Base-by-base conservation (phyloP, 2,113 vertebrate species). In the Oophaga pumilio region DNA sequence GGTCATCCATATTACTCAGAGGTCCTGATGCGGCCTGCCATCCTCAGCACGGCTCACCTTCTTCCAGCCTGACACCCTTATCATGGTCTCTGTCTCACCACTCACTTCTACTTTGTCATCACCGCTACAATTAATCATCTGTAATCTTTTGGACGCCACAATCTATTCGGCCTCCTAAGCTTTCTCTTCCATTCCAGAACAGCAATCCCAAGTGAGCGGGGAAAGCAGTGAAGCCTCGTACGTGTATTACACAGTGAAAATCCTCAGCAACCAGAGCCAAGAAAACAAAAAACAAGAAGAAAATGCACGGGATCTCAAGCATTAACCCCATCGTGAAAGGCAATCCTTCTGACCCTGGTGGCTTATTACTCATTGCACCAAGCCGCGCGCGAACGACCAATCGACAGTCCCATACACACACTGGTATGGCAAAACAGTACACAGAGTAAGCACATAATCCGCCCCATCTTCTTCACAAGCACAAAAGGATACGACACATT, bases 41-140 rank as follows among this genome's bases (percentile, higher is more conserved):
- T 79, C 90, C 90, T 87, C 77, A 89, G 22, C 89, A 89, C 88
- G 79, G 88, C 68, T 89, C 87, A 90, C 74, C 83, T 89, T 90
- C 59, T 89, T 90, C 90, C 91, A 89, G 66, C 81, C 60, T 76
- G 77, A 90, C 33, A 86, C 64, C 88, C 90, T 85, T 89, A 85
- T 86, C 88, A 89, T 87, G 87, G 79, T 90, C 87, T 90, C 83
- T 90, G 89, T 85, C 91, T 90, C 78, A 89, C 89, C 90, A 91
- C 89, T 91, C 88, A 89, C 85, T 91, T 89, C 76, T 90, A 86
- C 84, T 86, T 90, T 90, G 84, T 86, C 88, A 89, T 91, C 84
- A 83, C 89, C 89, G 92, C 73, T 91, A 90, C 89, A 92, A 94
- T 93, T 93, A 91, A 93, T 92, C 91, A 92, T 85, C 89, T 89